phyloP scores from a whole-genome alignment of 2,888 invertebrate species.

The Hesperia comma region DNA sequence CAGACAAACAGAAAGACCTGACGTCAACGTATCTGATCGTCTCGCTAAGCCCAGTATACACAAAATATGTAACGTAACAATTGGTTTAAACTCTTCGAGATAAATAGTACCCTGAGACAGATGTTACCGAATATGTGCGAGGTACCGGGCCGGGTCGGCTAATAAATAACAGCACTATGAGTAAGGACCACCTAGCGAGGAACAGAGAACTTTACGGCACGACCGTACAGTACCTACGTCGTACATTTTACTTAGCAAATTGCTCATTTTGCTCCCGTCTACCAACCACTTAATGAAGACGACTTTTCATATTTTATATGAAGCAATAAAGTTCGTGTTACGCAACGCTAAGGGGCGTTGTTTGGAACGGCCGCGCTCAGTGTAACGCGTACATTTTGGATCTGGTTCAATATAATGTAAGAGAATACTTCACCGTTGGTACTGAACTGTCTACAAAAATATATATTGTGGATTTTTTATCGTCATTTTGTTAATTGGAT shows the following conservation, averaged over 20 bases:
- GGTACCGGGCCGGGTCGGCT: slow-evolving; percentile 52
- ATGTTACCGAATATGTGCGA: slow-evolving; percentile 45
- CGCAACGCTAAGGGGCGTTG: slow-evolving; percentile 18
- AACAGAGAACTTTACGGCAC: slow-evolving; percentile 74
- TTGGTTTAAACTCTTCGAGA: slow-evolving; percentile 16
- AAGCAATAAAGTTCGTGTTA: slow-evolving; percentile 32
- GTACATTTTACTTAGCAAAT: slow-evolving; percentile 82
- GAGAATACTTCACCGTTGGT: neutral
- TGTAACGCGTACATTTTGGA: neutral
- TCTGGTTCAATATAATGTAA: slow-evolving; percentile 2
- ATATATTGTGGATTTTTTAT: too few relatives aligned
- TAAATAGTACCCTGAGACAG: slow-evolving; percentile 43
- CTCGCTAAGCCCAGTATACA: neutral
- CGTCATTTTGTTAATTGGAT: too few relatives aligned
- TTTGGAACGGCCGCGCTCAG: neutral
- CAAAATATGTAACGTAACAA: slow-evolving; percentile 21
- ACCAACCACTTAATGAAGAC: slow-evolving; percentile 80
- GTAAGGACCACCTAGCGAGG: slow-evolving; percentile 82
- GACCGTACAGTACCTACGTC: slow-evolving; percentile 78
- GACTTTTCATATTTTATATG: slow-evolving; percentile 48
- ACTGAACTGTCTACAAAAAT: neutral
- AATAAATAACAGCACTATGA: slow-evolving; percentile 81
- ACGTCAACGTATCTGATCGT: too few relatives aligned
- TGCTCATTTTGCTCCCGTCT: slow-evolving; percentile 76
- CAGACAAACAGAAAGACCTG: too few relatives aligned